Evolutionary conservation across 2,113 vertebrate species (phyloP), one percentile per base, ranked within the genome.

Genomic region (Todiramphus saurophagus): DNA sequence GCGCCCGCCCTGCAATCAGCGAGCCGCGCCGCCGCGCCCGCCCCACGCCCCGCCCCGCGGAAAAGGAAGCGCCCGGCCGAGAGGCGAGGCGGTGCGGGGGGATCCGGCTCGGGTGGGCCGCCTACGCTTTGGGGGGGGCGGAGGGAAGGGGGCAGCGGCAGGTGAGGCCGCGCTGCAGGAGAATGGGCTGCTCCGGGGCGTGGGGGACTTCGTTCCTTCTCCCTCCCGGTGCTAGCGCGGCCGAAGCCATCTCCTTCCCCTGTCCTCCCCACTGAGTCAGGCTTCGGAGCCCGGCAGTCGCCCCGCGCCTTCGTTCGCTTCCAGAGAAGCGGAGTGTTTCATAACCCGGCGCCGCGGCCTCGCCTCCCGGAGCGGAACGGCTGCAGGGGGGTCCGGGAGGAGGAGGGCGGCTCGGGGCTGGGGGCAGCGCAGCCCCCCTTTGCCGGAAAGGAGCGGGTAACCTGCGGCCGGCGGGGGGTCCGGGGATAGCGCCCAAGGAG

Each of bases 1-100:
- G 94, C 83, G 55, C 55, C 83, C 73, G 87, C 92, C 91, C 94
- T 72, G 84, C 94, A 81, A 95, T 93, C 91, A 85, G 94, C 37
- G 58, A 53, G 48, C 86, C 72, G 67, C 85, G 89, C 87, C 64
- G 87, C 91, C 70, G 59, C 76, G 55, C 5, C 89, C 50, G 50
- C 62, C 37, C 62, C 27, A 11, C 11, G 28, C 62, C 63, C 83
- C 39, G 63, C 41, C 62, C 55, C 35, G 55, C 92, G 82, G 93
- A 86, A 27, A 67, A 72, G 84, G 41, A 66, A 90, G 66, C 94
- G 94, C 77, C 96, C 20, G 43, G 43, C 63, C 8, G 63, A 43
- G 63, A 43, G 17, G 18, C 8, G 39, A 43, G 39, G 27, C 37
- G 30, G 28, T 7, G 11, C 8, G 28, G 28, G 17, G 17, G 27